Evolutionary conservation across 2,888 invertebrate species (phyloP), one percentile per base, ranked within the genome.

Genomic region (Eurois occulta): DNA sequence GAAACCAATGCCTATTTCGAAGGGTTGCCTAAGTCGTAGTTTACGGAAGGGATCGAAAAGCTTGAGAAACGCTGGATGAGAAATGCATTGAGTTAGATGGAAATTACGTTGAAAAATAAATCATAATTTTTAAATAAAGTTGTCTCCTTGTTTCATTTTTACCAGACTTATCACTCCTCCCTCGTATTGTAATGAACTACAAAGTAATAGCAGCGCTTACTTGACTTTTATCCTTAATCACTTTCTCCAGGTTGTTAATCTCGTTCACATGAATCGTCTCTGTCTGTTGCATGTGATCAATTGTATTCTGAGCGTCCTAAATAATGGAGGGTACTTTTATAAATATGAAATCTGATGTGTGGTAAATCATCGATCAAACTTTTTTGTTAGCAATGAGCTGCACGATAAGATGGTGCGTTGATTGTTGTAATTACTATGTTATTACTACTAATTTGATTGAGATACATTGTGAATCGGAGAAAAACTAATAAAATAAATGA

Each of bases 201-300:
- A 24, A 24, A 52, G 24, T 52, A 52, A 52, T n/a, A 58, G 58
- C 58, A 28, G 60, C 10, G 74, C 77, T 38, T 81, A 88, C 86
- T 79, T 81, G 72, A 48, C 62, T 71, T 55, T 79, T 79, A 16
- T 80, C 81, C 28, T 35, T 32, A 38, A 88, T 73, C 8, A 74
- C 28, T 41, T 73, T 75, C 35, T 81, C 66, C 18, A 84, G 70
- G n/a, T 46, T 60, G 16, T 71, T 62, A 7, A 84, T 83, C 16
- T 77, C 35, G 16, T 75, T 60, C 35, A 66, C 10, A 13, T 41
- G 75, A 21, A 32, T 28, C 32, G 64, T 41, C 18, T 70, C 74
- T 55, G 64, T 41, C 8, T 71, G 66, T 55, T 81, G 73, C 28
- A 86, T 43, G 24, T 48, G 16, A 0, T 81, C 81, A n/a, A 84